These are phyloP conservation scores for Hippoglossus stenolepis DNA, from an alignment of 2,113 vertebrate genomes.

Conservation along the genomic window DNA sequence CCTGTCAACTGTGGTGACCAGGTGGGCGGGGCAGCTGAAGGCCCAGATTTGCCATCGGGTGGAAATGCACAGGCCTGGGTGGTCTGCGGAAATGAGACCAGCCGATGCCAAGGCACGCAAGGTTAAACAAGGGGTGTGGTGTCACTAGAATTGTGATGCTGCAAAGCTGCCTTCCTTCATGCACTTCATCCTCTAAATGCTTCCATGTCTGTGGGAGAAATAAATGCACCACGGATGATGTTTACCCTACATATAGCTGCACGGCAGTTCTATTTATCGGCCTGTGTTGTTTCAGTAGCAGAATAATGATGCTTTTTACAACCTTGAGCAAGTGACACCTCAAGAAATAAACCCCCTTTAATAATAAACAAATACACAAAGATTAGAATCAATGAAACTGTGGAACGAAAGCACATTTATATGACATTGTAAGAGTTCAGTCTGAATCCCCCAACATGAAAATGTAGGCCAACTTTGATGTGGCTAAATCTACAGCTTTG, in stretches of 20 bases:
- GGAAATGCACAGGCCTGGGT: slow-evolving; percentile 31
- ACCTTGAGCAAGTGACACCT: neutral
- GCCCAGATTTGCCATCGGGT: slow-evolving; percentile 63
- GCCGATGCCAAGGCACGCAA: slow-evolving; percentile 5
- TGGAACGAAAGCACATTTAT: neutral
- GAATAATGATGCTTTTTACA: neutral
- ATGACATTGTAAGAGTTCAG: neutral
- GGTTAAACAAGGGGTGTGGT: slow-evolving; percentile 13
- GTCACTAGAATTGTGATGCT: slow-evolving; percentile 6
- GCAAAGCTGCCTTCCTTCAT: slow-evolving; percentile 15
- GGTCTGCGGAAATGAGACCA: slow-evolving; percentile 55
- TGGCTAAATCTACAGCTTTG: neutral
- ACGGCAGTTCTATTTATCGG: neutral
- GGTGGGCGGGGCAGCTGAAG: slow-evolving; percentile 73
- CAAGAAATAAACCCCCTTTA: neutral
- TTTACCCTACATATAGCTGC: slow-evolving; percentile 22
- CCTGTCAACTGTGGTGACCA: slow-evolving; percentile 60
- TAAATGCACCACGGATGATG: neutral
- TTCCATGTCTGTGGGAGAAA: neutral
- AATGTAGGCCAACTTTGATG: neutral
- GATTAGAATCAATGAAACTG: neutral
- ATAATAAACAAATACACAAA: slow-evolving; percentile 7
- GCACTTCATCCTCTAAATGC: slow-evolving; percentile 5
- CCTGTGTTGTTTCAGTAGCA: slow-evolving; percentile 2
- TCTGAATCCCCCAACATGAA: neutral